A percentile compares a stretch with the other conserved stretches of the same genome.
Evolutionary conservation across 2,113 vertebrate species (phyloP).

Genomic region (Vulpes lagopus): DNA sequence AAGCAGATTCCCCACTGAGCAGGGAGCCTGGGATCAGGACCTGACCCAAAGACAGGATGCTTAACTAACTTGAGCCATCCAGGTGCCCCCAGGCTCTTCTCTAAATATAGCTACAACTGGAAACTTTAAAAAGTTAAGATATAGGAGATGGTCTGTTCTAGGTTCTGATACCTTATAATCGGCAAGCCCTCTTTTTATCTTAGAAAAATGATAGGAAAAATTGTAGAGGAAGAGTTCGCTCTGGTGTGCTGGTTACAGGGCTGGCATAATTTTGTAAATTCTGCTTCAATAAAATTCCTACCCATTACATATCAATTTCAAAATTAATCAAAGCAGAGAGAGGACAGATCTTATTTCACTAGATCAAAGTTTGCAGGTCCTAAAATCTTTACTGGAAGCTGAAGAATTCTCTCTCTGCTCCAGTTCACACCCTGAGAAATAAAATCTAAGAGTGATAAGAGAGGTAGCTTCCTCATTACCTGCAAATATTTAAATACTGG

Average conservation of each 20-base stretch:
- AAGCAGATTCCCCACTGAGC: background rate
- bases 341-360: background rate
- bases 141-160: fast-evolving
- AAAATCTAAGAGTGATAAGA: background rate
- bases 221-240: background rate
- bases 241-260: background rate
- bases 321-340: background rate
- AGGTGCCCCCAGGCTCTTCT: background rate
- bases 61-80: background rate
- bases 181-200: background rate
- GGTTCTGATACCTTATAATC: background rate
- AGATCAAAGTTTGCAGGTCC: background rate
- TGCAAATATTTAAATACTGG: background rate
- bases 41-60: background rate
- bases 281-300: background rate
- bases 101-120: background rate
- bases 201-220: background rate
- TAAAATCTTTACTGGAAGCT: background rate
- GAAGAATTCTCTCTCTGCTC: slow-evolving; percentile 11
- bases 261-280: background rate
- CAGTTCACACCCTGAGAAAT: background rate
- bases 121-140: background rate
- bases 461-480: background rate
- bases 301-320: background rate
- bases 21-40: background rate